Evolutionary conservation across 2,113 vertebrate species (phyloP), one percentile per base, ranked within the genome.

Genomic region (Dascyllus trimaculatus): DNA sequence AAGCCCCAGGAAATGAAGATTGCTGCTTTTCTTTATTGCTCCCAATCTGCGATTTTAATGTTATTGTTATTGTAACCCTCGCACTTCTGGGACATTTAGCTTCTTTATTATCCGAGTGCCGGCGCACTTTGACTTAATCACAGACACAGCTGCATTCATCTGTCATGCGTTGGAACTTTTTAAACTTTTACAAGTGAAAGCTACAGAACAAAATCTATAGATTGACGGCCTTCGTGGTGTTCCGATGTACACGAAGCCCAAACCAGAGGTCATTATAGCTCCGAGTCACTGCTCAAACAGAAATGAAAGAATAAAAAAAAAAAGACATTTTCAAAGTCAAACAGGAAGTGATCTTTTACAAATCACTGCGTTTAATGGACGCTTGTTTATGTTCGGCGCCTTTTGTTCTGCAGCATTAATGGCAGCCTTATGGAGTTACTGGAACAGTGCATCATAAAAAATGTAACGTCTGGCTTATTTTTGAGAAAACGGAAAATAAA

Each of bases 11-110:
- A 85, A 59, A 66, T 82, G n/a, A 52, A 82, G 82, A 81, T 85
- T 60, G 46, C 65, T 72, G 54, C 66, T 46, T 81, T 73, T 64
- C 70, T 87, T 81, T 80, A 85, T 76, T 74, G 77, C 76, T 49
- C 59, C 68, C 86, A 86, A 88, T 93, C 82, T 89, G 67, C 8
- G 14, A 85, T 88, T 77, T 85, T 78, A 85, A 87, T 80, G 82
- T 80, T 76, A 88, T 54, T 80, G 82, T 78, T 32, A 48, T 58
- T 82, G 69, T 60, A 81, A 49, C 46, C 58, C 65, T 17, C 60
- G 48, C 60, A 62, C 75, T 79, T 80, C 61, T 35, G 59, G 43
- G 24, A 62, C 14, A 0, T 65, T 77, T 29, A 49, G 63, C 43
- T 68, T 64, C 38, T 67, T 80, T 62, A 35, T 64, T 65, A 14